Conservation (phyloP, 2,888 invertebrate species). For the Ctena decussata region DNA sequence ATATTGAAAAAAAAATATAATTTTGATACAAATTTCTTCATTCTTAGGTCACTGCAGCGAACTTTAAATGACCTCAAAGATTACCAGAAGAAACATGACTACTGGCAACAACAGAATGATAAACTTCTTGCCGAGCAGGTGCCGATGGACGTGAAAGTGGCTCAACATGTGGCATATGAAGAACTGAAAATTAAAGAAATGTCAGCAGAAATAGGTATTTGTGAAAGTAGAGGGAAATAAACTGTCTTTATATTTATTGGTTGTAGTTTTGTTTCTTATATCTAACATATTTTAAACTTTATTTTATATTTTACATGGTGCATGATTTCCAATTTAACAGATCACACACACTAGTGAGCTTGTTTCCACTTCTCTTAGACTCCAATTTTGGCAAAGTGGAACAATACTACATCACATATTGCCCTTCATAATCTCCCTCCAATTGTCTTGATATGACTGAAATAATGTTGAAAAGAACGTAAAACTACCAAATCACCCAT, state of each 20-base stretch:
- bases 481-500: too few relatives aligned
- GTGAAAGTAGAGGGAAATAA: background rate
- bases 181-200: slow-evolving; percentile 85
- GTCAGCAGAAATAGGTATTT: slow-evolving; percentile 82
- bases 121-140: slow-evolving; percentile 88
- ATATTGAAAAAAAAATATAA: background rate
- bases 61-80: slow-evolving; percentile 90
- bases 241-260: background rate
- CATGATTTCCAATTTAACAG: too few relatives aligned
- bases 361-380: too few relatives aligned
- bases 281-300: too few relatives aligned
- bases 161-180: slow-evolving; percentile 87
- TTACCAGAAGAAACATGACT: slow-evolving; percentile 90
- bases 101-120: slow-evolving; percentile 89
- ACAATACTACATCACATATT: too few relatives aligned
- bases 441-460: too few relatives aligned
- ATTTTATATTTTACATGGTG: too few relatives aligned
- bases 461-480: too few relatives aligned
- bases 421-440: too few relatives aligned
- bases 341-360: too few relatives aligned
- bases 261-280: background rate
- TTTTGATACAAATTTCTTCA: background rate
- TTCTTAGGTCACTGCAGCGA: slow-evolving; percentile 89
- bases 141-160: slow-evolving; percentile 79
- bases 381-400: too few relatives aligned